Conservation (phyloP, 2,888 invertebrate species). For the Stenchaetothrips biformis region DNA sequence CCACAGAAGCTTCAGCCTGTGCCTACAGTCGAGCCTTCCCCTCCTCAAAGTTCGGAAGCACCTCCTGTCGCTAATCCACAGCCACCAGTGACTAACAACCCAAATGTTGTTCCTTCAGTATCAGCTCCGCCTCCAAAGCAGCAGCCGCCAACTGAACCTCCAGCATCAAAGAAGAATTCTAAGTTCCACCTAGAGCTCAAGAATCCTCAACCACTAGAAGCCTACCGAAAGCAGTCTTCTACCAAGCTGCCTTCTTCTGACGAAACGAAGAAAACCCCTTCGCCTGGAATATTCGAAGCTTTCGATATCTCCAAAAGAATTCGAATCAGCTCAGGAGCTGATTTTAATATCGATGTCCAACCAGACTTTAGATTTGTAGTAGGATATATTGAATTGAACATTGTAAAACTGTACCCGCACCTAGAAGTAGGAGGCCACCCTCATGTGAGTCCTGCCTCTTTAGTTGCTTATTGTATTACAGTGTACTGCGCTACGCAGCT, state of each 20-base stretch:
- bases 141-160: background rate
- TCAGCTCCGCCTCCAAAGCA: background rate
- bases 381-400: background rate
- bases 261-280: background rate
- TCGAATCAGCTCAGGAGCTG: background rate
- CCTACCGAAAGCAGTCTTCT: background rate
- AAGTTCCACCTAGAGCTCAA: background rate
- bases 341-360: conserved; percentile 2
- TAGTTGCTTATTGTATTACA: background rate
- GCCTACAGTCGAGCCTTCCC: no score
- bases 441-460: background rate
- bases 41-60: no score
- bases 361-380: background rate
- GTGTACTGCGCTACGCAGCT: background rate
- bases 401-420: background rate
- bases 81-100: background rate
- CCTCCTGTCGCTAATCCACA: no score
- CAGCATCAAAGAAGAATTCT: background rate
- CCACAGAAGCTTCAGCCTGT: no score
- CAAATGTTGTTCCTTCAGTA: background rate
- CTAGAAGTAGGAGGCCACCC: background rate
- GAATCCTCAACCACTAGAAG: background rate
- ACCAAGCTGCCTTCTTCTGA: background rate
- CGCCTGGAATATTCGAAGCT: background rate
- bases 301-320: background rate